phyloP scores from a whole-genome alignment of 2,113 vertebrate species.

The Numenius arquata region DNA sequence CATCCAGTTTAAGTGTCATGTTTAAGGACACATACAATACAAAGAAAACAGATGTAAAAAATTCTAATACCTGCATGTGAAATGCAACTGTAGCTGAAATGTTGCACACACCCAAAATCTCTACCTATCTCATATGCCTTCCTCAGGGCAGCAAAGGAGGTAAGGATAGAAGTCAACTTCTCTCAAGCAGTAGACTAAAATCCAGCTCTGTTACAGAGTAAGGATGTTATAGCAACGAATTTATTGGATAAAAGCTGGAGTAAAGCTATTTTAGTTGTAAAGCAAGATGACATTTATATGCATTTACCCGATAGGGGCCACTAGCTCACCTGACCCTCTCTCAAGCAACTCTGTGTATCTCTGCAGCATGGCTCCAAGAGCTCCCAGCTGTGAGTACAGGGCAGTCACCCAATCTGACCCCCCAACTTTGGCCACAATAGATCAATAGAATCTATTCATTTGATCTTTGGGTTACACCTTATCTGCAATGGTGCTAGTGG shows the following conservation, averaged over 20 bases:
- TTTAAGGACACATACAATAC: not conserved
- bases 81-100: not conserved
- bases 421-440: not conserved
- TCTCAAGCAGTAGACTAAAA: not conserved
- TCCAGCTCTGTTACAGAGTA: not conserved
- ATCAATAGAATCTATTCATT: not conserved
- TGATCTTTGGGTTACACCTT: not conserved
- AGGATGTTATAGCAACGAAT: not conserved
- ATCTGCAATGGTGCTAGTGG: not conserved
- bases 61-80: not conserved
- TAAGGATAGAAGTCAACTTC: not conserved
- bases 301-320: not conserved
- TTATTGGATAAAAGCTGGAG: not conserved
- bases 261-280: not conserved
- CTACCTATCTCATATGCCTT: not conserved
- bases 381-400: not conserved
- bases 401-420: not conserved
- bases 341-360: not conserved
- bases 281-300: not conserved
- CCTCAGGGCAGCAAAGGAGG: fast-evolving
- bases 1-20: not conserved
- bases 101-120: not conserved
- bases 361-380: not conserved
- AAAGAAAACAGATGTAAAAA: not conserved
- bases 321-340: not conserved